Base-by-base conservation (phyloP, 2,797 vertebrate species). In the Prunella strophiata region DNA sequence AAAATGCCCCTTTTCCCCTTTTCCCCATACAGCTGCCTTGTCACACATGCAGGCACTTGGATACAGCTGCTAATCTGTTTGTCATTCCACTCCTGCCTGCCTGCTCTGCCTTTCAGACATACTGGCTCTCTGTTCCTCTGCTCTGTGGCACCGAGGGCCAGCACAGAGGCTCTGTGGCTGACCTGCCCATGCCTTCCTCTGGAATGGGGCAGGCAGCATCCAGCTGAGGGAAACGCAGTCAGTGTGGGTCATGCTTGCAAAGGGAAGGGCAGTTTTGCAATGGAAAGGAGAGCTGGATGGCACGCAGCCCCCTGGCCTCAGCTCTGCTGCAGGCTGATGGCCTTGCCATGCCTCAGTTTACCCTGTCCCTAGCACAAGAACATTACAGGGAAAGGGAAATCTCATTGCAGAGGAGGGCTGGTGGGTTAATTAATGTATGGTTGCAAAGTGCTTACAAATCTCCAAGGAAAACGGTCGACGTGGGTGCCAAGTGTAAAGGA, bases 401-500 rank as follows among this genome's bases (percentile, higher is more conserved):
- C 22, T 59, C 47, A 9, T 8, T 63, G 48, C 38, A 73, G 75
- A 62, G 77, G 80, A 87, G 62, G 58, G 51, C 36, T 83, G 59
- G 54, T 1, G 16, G 45, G 59, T 71, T 95, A 61, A 67, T 88
- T 76, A 65, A 65, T 32, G 36, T 89, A 68, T 22, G 40, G 43
- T 68, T 68, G 70, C 66, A 83, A 78, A 91, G 68, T 21, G 43
- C 75, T 89, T 70, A 62, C 42, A 75, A 50, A 85, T 85, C 82
- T 95, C 78, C 40, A 14, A 91, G 76, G 61, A 91, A 88, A 90
- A 36, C 0, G 2, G 21, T 77, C 0, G 3, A 40, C 1, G 9
- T 54, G 81, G 72, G 85, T 80, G 79, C 94, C 83, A 95, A 96
- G 84, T 36, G 45, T 87, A 43, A 87, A 91, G 57, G 82, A 85